phyloP scores from a whole-genome alignment of 2,888 invertebrate species.

The Aphelenchoides bicaudatus region DNA sequence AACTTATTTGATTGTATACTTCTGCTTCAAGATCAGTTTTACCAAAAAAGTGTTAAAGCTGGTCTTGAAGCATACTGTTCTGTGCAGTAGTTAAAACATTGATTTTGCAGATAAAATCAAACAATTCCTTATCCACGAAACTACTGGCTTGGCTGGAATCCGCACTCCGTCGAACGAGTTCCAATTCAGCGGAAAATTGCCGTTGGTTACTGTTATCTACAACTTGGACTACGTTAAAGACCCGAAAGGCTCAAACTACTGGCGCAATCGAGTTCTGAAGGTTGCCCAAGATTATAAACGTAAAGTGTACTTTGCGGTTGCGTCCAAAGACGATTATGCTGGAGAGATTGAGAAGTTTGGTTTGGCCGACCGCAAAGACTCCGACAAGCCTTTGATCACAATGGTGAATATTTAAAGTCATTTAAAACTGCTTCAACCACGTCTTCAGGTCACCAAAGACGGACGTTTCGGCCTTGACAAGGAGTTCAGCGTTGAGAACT shows the following conservation, averaged over 20 bases:
- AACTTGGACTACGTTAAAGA: constrained; percentile 93
- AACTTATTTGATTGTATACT: no score
- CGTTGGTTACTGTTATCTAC: constrained; percentile 85
- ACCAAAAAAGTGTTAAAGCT: no score
- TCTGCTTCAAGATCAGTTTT: no score
- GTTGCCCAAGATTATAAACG: constrained; percentile 59
- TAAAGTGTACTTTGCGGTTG: constrained; percentile 77
- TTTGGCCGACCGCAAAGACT: constrained; percentile 74
- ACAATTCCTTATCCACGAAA: constrained; percentile 78
- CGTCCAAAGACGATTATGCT: constrained; percentile 86
- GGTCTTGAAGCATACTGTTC: no score
- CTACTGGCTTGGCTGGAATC: constrained; percentile 84
- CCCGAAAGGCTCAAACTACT: constrained; percentile 94
- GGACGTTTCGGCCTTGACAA: constrained; percentile 84
- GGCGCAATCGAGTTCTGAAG: constrained; percentile 74
- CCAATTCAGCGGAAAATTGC: constrained; percentile 71
- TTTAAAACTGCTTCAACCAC: no score
- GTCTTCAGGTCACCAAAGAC: constrained; percentile 75
- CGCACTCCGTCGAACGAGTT: constrained; percentile 78
- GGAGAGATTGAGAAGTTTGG: constrained; percentile 91
- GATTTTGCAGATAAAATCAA: no score
- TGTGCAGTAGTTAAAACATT: no score
- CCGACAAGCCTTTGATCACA: constrained; percentile 83
- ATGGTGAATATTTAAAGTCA: no score
- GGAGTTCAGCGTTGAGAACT: constrained; percentile 83